A percentile compares a stretch with the other conserved stretches of the same genome.
Conservation (phyloP, 1,140 invertebrate genomes). For the Drosophila sucinea region DNA sequence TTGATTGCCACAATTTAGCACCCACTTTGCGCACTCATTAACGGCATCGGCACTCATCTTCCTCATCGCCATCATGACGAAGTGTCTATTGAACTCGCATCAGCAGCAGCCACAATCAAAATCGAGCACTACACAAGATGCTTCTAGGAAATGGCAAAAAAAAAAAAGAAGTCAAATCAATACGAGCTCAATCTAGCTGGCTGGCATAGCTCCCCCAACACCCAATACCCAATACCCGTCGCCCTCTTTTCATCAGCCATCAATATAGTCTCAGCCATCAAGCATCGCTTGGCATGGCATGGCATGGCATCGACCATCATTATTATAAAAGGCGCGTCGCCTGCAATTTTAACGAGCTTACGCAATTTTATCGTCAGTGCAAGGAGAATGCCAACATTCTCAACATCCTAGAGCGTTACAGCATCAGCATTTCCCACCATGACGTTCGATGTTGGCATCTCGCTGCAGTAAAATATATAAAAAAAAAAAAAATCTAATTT, state of each 20-base stretch:
- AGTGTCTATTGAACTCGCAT: conserved; percentile 4
- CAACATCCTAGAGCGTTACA: conserved; percentile 23
- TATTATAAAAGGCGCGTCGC: conserved; percentile 76
- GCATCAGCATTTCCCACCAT: conserved; percentile 47
- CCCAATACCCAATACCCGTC: conserved; percentile 28
- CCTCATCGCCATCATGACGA: background rate
- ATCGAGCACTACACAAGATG: conserved; percentile 46
- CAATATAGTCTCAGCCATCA: conserved; percentile 31
- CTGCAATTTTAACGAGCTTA: conserved; percentile 80
- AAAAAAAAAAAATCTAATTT: conserved; percentile 79
- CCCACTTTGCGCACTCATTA: conserved; percentile 42
- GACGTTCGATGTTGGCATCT: conserved; percentile 51
- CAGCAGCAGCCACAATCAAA: conserved; percentile 20
- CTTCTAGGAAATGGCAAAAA: conserved; percentile 16
- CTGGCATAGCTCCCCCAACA: background rate
- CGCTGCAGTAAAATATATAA: conserved; percentile 61
- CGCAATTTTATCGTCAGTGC: conserved; percentile 68
- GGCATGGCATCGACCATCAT: conserved; percentile 45
- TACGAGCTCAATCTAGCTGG: conserved; percentile 25
- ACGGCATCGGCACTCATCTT: background rate
- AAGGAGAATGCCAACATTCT: conserved; percentile 32
- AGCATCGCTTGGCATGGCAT: conserved; percentile 3
- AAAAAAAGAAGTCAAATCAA: conserved; percentile 61
- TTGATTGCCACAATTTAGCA: conserved; percentile 36
- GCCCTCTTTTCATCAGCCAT: background rate